Percentiles rank a stretch among this genome's conserved stretches.
Conservation (phyloP, 1,140 invertebrate species). For the Dreissena polymorpha region DNA sequence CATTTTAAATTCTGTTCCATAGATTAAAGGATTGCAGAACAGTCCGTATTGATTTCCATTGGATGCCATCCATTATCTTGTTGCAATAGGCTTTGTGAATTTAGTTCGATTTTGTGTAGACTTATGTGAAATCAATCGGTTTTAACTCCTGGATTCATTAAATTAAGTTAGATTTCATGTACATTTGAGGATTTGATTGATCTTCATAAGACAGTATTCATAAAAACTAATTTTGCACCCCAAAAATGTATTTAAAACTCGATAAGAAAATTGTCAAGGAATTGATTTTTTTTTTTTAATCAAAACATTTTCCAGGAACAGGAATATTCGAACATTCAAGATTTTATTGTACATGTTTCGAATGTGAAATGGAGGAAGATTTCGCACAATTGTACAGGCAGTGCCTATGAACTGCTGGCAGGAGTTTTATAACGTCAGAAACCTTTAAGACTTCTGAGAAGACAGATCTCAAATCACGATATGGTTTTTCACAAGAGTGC, state of each 20-base stretch:
- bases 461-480: neutral
- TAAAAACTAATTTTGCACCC: too few species aligned
- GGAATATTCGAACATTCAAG: too few species aligned
- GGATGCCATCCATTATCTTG: neutral
- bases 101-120: neutral
- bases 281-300: neutral
- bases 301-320: neutral
- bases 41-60: neutral
- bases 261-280: neutral
- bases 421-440: neutral
- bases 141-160: neutral
- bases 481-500: neutral
- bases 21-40: neutral
- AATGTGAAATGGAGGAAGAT: too few species aligned
- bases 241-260: too few species aligned
- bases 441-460: neutral
- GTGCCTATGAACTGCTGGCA: neutral
- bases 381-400: neutral
- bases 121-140: neutral
- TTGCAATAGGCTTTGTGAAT: neutral
- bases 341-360: too few species aligned
- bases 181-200: too few species aligned
- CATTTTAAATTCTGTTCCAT: neutral
- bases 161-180: too few species aligned
- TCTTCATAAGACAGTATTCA: too few species aligned